Percentiles rank a stretch among this genome's conserved stretches.
These are phyloP conservation scores for Cynaeus angustus DNA, from an alignment of 2,888 invertebrate genomes.

Conservation along the genomic window DNA sequence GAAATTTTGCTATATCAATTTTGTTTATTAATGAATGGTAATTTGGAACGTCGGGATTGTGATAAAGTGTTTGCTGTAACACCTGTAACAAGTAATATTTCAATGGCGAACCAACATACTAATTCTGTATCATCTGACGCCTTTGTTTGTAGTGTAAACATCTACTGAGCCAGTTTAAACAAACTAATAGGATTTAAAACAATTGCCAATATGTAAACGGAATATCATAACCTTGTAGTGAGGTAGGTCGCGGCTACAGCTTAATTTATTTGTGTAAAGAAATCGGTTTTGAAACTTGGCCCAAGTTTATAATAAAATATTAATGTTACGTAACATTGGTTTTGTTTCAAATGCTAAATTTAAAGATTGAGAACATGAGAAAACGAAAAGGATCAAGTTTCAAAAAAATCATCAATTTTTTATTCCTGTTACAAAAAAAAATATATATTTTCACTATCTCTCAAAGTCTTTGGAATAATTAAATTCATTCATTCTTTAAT, in stretches of 20 bases:
- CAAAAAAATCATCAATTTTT: no score
- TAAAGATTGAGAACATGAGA: neutral
- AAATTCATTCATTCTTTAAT: no score
- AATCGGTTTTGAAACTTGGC: slow-evolving; percentile 37
- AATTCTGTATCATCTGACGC: slow-evolving; percentile 67
- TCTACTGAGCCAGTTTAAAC: slow-evolving; percentile 69
- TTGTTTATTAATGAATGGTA: slow-evolving; percentile 21
- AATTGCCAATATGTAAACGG: slow-evolving; percentile 58
- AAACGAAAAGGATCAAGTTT: no score
- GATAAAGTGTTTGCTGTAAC: slow-evolving; percentile 34
- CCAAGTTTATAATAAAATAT: slow-evolving; percentile 2
- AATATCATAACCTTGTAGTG: slow-evolving; percentile 54
- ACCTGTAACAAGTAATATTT: slow-evolving; percentile 56
- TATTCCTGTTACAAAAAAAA: no score
- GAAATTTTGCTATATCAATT: no score
- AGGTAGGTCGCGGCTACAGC: slow-evolving; percentile 51
- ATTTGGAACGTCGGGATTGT: slow-evolving; percentile 1
- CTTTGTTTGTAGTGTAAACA: slow-evolving; percentile 70
- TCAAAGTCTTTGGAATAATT: no score
- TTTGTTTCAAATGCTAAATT: neutral
- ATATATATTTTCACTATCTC: no score
- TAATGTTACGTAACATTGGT: neutral
- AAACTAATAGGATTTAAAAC: slow-evolving; percentile 64
- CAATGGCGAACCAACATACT: slow-evolving; percentile 58
- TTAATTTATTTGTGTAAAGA: slow-evolving; percentile 35